Base-by-base conservation (phyloP, 2,113 vertebrate genomes). In the Sapajus apella region DNA sequence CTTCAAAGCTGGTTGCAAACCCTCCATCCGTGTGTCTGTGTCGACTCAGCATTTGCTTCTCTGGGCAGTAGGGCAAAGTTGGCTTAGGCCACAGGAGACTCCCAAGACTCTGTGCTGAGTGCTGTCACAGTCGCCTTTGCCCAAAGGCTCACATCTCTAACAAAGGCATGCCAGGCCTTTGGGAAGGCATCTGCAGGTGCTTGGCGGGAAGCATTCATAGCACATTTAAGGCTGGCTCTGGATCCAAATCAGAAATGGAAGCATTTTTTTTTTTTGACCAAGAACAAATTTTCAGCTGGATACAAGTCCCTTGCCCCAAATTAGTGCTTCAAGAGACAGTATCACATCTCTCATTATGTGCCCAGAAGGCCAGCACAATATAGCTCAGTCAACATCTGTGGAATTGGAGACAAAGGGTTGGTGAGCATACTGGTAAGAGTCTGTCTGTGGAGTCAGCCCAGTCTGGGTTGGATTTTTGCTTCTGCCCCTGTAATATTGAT, bases 201-300 rank as follows among this genome's bases (percentile, higher is more conserved):
- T 73, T 43, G 14, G 43, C 23, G 10, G 43, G 72, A 68, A 50
- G 6, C 7, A n/a, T 66, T 87, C 16, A 85, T 9, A 80, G 72
- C 8, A 81, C 1, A 35, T 92, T 37, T 20, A 45, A 73, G 89
- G 17, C 9, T 64, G 20, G 12, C 25, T 73, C 30, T 72, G 40
- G 37, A 83, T 75, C 20, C 25, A 18, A 3, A 11, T 92, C 50
- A 32, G 27, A 17, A 84, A 3, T 64, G 11, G 40, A 27, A 91
- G 50, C 43, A 30, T 82, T 80, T 64, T 32, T 30, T 30, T 85
- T 72, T 95, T 93, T n/a, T 52, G 21, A 97, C 37, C 27, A 37
- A 7, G 13, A 47, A 73, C 14, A 75, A 1, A 50, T 83, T 89
- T 92, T 80, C 56, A 72, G 3, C 3, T 43, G 50, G 35, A 37